These are phyloP conservation scores for Pseudomugil tenellus DNA, from an alignment of 2,797 vertebrate species.

Conservation along the genomic window DNA sequence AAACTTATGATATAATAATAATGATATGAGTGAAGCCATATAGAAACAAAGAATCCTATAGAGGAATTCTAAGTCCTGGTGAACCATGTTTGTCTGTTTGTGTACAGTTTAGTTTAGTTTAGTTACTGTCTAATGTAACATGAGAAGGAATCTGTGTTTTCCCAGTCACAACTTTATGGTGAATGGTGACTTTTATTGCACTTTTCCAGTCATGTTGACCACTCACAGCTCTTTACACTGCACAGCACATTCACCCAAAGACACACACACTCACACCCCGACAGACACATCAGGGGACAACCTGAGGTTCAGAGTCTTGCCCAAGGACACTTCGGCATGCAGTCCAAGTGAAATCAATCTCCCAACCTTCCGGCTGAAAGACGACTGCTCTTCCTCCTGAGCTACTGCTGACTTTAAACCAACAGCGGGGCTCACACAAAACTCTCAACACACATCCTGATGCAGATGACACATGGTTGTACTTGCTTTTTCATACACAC, in stretches of 20 bases:
- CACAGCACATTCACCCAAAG: too few relatives aligned
- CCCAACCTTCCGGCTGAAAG: too few relatives aligned
- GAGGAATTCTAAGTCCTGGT: conserved; percentile 34
- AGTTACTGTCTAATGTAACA: conserved; percentile 69
- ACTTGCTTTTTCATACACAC: conserved; percentile 34
- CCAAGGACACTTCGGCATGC: too few relatives aligned
- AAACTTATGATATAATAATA: conserved; percentile 12
- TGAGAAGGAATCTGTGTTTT: conserved; percentile 76
- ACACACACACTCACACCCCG: too few relatives aligned
- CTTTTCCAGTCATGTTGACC: too few relatives aligned
- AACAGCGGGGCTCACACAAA: conserved; percentile 60
- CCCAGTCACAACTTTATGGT: too few relatives aligned
- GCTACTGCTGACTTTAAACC: conserved; percentile 60
- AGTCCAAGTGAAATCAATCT: too few relatives aligned
- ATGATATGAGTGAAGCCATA: conserved; percentile 29
- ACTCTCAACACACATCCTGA: conserved; percentile 34
- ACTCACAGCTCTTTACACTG: too few relatives aligned
- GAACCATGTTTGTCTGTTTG: conserved; percentile 41
- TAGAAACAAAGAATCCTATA: neutral
- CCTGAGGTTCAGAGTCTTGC: too few relatives aligned
- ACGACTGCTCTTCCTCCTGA: too few relatives aligned
- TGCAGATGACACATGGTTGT: conserved; percentile 56
- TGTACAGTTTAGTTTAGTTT: conserved; percentile 51
- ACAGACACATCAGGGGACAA: too few relatives aligned
- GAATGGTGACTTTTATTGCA: too few relatives aligned